These are phyloP conservation scores for Drosophila barbarae DNA, from an alignment of 2,888 invertebrate species.

Conservation along the genomic window DNA sequence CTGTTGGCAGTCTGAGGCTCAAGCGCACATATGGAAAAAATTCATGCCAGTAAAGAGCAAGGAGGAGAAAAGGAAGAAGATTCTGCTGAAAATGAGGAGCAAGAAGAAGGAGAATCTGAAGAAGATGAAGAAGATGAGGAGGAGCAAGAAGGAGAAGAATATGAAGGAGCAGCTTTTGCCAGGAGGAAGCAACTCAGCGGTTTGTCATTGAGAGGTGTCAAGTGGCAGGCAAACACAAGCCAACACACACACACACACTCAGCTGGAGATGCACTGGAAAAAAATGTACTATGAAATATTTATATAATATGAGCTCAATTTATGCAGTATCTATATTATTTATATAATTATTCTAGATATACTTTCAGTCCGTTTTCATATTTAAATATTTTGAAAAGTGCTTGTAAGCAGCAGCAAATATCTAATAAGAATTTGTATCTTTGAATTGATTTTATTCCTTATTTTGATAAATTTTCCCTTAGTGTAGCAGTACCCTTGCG, in stretches of 20 bases:
- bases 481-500: conserved; percentile 3
- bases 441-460: too few relatives aligned
- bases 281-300: background rate
- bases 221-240: conserved; percentile 60
- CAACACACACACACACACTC: conserved; percentile 19
- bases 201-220: conserved; percentile 74
- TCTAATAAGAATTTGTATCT: too few relatives aligned
- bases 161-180: conserved; percentile 24
- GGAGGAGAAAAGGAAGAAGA: conserved; percentile 2
- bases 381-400: too few relatives aligned
- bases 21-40: conserved; percentile 17
- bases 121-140: background rate
- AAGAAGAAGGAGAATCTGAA: background rate
- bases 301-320: background rate
- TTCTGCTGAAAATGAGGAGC: conserved; percentile 1
- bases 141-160: background rate
- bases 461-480: background rate
- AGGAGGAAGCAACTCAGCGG: conserved; percentile 61
- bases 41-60: conserved; percentile 5
- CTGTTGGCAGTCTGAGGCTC: conserved; percentile 28
- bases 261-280: conserved; percentile 23
- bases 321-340: too few relatives aligned
- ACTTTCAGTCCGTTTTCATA: too few relatives aligned
- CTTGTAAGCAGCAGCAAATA: too few relatives aligned
- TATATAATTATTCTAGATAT: background rate